A percentile compares a stretch with the other conserved stretches of the same genome.
phyloP scores from a whole-genome alignment of 2,113 vertebrate species.

The Dryoscopus gambensis region DNA sequence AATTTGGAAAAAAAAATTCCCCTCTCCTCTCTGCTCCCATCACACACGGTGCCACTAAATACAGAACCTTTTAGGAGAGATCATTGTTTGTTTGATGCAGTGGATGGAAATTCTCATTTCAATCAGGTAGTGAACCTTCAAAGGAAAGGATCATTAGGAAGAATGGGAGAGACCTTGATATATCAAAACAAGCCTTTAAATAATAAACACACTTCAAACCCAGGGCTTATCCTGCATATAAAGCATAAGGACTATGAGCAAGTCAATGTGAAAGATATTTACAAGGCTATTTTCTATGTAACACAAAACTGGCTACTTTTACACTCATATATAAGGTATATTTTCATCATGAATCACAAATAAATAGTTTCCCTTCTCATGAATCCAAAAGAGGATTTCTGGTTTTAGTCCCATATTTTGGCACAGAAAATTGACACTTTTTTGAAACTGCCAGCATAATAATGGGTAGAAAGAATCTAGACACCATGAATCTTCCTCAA shows the following conservation, averaged over 20 bases:
- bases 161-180: slow-evolving; percentile 49
- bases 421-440: slow-evolving; percentile 23
- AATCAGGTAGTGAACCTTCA: slow-evolving; percentile 61
- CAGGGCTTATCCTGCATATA: slow-evolving; percentile 35
- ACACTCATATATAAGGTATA: background rate
- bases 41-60: background rate
- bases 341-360: slow-evolving; percentile 55
- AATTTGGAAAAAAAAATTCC: background rate
- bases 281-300: slow-evolving; percentile 50
- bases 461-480: background rate
- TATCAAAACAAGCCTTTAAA: slow-evolving; percentile 66
- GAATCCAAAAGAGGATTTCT: slow-evolving; percentile 45
- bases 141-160: slow-evolving; percentile 43
- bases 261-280: slow-evolving; percentile 34
- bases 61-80: slow-evolving; percentile 22
- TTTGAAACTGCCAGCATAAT: slow-evolving; percentile 34
- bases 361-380: slow-evolving; percentile 39
- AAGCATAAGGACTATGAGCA: background rate
- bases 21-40: background rate
- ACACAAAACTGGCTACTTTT: slow-evolving; percentile 32
- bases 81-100: slow-evolving; percentile 47
- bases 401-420: slow-evolving; percentile 2
- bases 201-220: slow-evolving; percentile 59
- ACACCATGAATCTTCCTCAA: slow-evolving; percentile 19
- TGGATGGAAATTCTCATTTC: slow-evolving; percentile 59